A percentile compares a stretch with the other conserved stretches of the same genome.
Conservation (phyloP, 2,113 vertebrate genomes). For the Thalassoma bifasciatum region DNA sequence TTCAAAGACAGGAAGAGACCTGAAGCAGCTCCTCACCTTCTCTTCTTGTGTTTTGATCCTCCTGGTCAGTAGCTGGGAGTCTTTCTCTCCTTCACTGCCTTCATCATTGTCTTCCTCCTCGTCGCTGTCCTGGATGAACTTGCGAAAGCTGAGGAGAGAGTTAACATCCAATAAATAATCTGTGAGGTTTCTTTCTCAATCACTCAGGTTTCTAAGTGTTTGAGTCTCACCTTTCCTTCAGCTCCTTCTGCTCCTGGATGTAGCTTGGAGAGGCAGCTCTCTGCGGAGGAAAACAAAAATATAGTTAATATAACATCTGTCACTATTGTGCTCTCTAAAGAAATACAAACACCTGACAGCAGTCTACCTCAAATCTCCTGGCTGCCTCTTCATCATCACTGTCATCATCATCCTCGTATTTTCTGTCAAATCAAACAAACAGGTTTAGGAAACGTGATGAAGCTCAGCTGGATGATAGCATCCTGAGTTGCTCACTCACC, state of each 20-base stretch:
- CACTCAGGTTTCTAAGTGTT: neutral
- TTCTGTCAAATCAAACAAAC: constrained; percentile 75
- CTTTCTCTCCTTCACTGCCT: constrained; percentile 41
- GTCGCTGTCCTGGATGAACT: constrained; percentile 87
- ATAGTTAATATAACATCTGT: neutral
- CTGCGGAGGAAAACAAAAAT: constrained; percentile 46
- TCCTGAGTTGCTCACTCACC: constrained; percentile 77
- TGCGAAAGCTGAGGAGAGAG: constrained; percentile 81
- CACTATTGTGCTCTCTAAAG: neutral
- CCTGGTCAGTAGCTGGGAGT: constrained; percentile 79
- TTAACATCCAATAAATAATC: neutral
- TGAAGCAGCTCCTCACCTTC: constrained; percentile 76
- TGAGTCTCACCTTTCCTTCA: constrained; percentile 86
- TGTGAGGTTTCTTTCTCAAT: fast-evolving
- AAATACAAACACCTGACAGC: no score
- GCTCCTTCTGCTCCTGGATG: constrained; percentile 87
- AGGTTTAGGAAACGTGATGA: neutral
- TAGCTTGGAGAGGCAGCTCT: constrained; percentile 85
- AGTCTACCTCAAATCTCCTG: constrained; percentile 68
- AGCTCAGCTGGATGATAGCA: neutral
- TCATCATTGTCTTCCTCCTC: constrained; percentile 21
- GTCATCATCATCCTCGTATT: constrained; percentile 90
- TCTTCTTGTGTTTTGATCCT: constrained; percentile 85
- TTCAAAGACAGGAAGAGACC: fast-evolving
- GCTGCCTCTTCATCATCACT: constrained; percentile 79